These are phyloP conservation scores for Papilio demoleus DNA, from an alignment of 2,888 invertebrate species.

Conservation along the genomic window DNA sequence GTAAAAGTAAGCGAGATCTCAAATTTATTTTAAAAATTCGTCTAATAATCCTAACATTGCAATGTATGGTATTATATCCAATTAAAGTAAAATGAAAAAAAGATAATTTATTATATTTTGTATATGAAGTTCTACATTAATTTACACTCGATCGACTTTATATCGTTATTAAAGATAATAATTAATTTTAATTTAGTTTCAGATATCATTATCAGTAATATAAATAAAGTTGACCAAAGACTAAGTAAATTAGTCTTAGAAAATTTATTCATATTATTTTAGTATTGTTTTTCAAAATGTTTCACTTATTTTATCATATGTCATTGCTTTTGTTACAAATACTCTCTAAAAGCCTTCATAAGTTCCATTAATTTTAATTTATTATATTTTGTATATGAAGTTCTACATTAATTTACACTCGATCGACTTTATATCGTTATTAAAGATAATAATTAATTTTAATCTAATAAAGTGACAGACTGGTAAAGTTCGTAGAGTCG, in stretches of 20 bases:
- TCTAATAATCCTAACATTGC: constrained; percentile 81
- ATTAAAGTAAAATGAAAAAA: constrained; percentile 73
- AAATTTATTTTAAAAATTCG: constrained; percentile 81
- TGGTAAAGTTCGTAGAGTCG: constrained; percentile 84
- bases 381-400: constrained; percentile 82
- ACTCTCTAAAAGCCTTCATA: constrained; percentile 25
- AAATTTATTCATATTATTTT: background rate
- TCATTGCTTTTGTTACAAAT: constrained; percentile 4
- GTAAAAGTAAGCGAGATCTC: constrained; percentile 84
- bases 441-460: constrained; percentile 83
- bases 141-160: constrained; percentile 82
- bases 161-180: constrained; percentile 81
- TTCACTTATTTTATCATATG: constrained; percentile 2
- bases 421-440: constrained; percentile 81
- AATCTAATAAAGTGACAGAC: constrained; percentile 84
- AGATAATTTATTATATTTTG: constrained; percentile 83
- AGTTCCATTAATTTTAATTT: constrained; percentile 59
- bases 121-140: constrained; percentile 81
- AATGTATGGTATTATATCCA: constrained; percentile 72
- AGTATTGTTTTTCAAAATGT: background rate
- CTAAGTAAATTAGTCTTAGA: background rate
- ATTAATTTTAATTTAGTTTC: constrained; percentile 80
- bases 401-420: constrained; percentile 82
- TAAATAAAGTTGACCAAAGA: constrained; percentile 3
- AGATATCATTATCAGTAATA: constrained; percentile 37